These are phyloP conservation scores for Naja naja DNA, from an alignment of 2,113 vertebrate genomes.

Conservation along the genomic window DNA sequence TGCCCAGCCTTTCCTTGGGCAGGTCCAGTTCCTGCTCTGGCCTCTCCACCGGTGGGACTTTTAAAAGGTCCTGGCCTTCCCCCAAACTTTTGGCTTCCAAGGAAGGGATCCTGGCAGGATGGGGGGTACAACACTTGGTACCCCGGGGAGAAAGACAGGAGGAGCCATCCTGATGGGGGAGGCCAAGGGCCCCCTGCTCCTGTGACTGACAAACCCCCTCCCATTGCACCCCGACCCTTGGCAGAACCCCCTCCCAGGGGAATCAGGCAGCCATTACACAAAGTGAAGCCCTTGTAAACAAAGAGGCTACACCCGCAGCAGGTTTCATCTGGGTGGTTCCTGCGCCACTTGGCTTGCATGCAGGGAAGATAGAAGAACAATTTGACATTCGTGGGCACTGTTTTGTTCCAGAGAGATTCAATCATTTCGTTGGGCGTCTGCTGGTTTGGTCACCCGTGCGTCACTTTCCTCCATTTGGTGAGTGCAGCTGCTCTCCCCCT, in stretches of 20 bases:
- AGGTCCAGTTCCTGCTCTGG: not conserved
- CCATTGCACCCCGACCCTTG: not conserved
- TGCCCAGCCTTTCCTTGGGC: not conserved
- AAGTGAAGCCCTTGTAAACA: not conserved
- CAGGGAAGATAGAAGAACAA: not conserved
- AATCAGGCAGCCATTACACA: not conserved
- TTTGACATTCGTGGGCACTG: not conserved
- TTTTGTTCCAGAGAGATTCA: not conserved
- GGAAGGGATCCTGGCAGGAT: not conserved
- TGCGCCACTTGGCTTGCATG: not conserved
- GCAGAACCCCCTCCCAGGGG: not conserved
- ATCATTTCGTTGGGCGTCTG: not conserved
- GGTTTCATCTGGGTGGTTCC: not conserved
- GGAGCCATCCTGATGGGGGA: too few species aligned
- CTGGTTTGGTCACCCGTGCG: not conserved
- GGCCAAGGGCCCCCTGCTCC: not conserved
- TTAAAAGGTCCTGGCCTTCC: not conserved
- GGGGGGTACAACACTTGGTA: too few species aligned
- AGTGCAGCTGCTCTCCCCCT: not conserved
- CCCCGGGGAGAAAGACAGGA: too few species aligned
- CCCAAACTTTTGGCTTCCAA: not conserved
- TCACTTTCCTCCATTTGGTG: not conserved
- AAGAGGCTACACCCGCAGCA: not conserved
- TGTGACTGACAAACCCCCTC: not conserved
- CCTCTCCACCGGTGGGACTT: not conserved